These are phyloP conservation scores for Xestia c-nigrum DNA, from an alignment of 2,888 invertebrate genomes.

Conservation along the genomic window DNA sequence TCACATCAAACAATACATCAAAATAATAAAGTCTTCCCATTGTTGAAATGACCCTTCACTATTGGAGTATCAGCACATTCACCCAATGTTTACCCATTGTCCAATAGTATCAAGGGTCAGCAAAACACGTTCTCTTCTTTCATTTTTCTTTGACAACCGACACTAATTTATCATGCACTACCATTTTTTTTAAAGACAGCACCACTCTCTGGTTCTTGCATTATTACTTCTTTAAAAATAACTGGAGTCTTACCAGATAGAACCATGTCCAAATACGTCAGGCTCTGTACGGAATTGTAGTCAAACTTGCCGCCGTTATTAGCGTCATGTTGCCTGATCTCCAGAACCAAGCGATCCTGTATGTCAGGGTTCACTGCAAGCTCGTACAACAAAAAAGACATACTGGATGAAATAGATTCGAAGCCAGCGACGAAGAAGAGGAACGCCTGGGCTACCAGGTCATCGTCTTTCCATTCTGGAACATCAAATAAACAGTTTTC, in stretches of 20 bases:
- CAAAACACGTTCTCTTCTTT: no score
- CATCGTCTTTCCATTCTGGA: slow-evolving; percentile 72
- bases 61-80: no score
- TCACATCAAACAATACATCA: neutral
- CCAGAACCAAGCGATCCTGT: slow-evolving; percentile 75
- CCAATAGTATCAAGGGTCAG: no score
- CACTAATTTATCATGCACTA: no score
- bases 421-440: slow-evolving; percentile 79
- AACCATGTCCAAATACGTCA: slow-evolving; percentile 87
- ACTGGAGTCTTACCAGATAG: slow-evolving; percentile 74
- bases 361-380: slow-evolving; percentile 76
- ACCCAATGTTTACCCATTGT: no score
- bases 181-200: no score
- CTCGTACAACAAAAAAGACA: slow-evolving; percentile 76
- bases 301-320: slow-evolving; percentile 83
- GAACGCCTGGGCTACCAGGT: slow-evolving; percentile 76
- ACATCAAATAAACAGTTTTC: slow-evolving; percentile 26
- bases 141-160: no score
- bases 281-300: slow-evolving; percentile 77
- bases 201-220: neutral
- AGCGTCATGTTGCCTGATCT: slow-evolving; percentile 72
- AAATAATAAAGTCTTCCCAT: neutral
- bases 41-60: neutral
- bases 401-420: slow-evolving; percentile 74
- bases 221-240: neutral